Evolutionary conservation across 2,797 vertebrate genomes (phyloP).

Genomic region (Vespertilio murinus): DNA sequence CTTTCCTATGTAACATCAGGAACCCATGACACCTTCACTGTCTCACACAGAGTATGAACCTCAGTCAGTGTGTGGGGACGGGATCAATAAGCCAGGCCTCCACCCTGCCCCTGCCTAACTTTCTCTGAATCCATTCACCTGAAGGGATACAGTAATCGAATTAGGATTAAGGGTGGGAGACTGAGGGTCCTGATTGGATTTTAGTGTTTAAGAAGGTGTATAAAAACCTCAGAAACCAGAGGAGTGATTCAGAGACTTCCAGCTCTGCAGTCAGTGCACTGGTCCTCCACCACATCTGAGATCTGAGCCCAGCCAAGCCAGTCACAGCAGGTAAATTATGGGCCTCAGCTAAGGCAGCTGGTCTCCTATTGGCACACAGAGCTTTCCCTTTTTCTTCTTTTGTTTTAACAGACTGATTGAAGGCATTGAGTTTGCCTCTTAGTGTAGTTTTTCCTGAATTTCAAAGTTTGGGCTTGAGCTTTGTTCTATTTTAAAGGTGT

Average conservation of each 20-base stretch:
- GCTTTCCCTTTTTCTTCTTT: not conserved
- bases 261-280: too few relatives aligned
- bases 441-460: not conserved
- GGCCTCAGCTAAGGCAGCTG: not conserved
- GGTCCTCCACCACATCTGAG: too few relatives aligned
- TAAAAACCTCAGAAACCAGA: not conserved
- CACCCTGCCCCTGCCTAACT: too few relatives aligned
- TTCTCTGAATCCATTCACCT: too few relatives aligned
- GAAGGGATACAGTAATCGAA: too few relatives aligned
- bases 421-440: not conserved
- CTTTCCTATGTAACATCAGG: not conserved
- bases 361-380: not conserved
- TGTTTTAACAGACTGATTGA: not conserved
- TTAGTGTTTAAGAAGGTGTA: not conserved
- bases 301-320: fast-evolving
- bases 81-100: too few relatives aligned
- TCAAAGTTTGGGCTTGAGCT: not conserved
- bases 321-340: not conserved
- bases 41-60: not conserved
- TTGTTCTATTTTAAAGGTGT: not conserved
- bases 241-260: not conserved
- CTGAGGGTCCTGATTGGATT: not conserved
- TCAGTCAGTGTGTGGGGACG: not conserved
- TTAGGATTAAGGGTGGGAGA: too few relatives aligned
- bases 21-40: too few relatives aligned